phyloP scores from a whole-genome alignment of 2,797 vertebrate genomes.

The Pseudomugil gertrudae region DNA sequence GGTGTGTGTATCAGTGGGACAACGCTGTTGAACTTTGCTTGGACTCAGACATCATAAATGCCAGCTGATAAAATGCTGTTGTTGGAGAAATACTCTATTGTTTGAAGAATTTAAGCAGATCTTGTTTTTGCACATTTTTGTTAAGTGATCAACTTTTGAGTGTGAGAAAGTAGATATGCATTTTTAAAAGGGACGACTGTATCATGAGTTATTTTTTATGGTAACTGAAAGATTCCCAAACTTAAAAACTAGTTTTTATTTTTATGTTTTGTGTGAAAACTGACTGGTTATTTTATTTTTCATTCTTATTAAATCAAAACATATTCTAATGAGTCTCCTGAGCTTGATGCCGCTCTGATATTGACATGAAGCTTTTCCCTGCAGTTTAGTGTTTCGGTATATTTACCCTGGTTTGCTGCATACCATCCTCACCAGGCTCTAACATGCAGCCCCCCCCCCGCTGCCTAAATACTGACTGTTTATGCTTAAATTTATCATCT shows the following conservation, averaged over 20 bases:
- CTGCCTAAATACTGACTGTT: constrained; percentile 32
- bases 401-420: constrained; percentile 28
- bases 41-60: not conserved
- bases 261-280: constrained; percentile 7
- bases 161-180: not conserved
- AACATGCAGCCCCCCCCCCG: constrained; percentile 41
- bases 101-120: not conserved
- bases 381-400: constrained; percentile 19
- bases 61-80: not conserved
- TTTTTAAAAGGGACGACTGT: too few relatives aligned
- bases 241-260: not conserved
- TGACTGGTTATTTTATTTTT: constrained; percentile 3
- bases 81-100: not conserved
- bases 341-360: not conserved
- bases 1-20: not conserved
- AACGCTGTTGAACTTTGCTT: constrained; percentile 11
- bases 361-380: constrained; percentile 36
- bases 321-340: constrained; percentile 2
- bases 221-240: not conserved
- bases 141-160: too few relatives aligned
- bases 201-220: too few relatives aligned
- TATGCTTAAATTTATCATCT: not conserved
- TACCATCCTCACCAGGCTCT: constrained; percentile 32
- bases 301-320: constrained; percentile 36
- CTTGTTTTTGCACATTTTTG: not conserved